Evolutionary conservation across 2,888 invertebrate genomes (phyloP).

Genomic region (Thelaira solivaga): DNA sequence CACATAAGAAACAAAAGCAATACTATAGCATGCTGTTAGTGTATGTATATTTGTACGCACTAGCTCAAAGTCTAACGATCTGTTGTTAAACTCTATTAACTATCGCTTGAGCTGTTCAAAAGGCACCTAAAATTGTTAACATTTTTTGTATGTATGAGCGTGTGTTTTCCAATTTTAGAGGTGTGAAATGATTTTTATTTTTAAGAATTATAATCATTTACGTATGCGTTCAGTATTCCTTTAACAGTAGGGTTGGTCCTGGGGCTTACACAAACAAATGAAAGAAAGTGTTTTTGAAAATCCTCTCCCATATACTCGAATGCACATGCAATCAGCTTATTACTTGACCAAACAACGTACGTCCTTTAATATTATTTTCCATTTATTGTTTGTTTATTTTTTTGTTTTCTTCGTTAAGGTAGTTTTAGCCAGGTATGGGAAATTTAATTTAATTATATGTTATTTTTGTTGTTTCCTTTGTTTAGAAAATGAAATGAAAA

Average conservation of each 20-base stretch:
- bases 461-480: no score
- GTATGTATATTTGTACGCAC: no score
- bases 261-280: conserved; percentile 41
- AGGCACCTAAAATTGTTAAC: conserved; percentile 10
- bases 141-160: not conserved
- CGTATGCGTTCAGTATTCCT: not conserved
- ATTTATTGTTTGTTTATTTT: no score
- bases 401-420: no score
- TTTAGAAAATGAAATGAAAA: no score
- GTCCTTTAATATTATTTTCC: no score
- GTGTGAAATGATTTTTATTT: conserved; percentile 59
- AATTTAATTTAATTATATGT: no score
- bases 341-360: conserved; percentile 39
- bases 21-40: conserved; percentile 19
- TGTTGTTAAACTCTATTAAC: not conserved
- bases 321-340: not conserved
- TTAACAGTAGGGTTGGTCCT: conserved; percentile 24
- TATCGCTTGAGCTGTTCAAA: not conserved
- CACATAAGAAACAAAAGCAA: conserved; percentile 12
- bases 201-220: conserved; percentile 11
- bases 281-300: not conserved
- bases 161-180: conserved; percentile 22
- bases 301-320: not conserved
- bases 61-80: conserved; percentile 13
- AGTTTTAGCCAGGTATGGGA: no score